Conservation (phyloP, 2,113 vertebrate genomes). For the Bos indicus region DNA sequence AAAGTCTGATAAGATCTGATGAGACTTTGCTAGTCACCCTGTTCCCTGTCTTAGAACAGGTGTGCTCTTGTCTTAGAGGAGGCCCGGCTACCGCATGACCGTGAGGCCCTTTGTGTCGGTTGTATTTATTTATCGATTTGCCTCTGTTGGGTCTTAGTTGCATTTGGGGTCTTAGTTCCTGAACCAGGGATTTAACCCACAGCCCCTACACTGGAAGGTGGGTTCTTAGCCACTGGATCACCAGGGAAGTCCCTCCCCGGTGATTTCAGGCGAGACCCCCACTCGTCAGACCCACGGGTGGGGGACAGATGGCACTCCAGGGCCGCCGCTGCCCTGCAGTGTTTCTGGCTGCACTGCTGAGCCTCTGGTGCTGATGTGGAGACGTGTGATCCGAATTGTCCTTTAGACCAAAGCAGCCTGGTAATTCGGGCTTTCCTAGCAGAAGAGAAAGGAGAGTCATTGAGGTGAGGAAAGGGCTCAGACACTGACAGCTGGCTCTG, state of each 20-base stretch:
- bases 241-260: not conserved
- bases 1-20: not conserved
- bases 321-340: too few species aligned
- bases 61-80: too few species aligned
- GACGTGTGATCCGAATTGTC: not conserved
- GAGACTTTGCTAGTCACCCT: not conserved
- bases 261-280: not conserved
- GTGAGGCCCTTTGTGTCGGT: not conserved
- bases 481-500: not conserved
- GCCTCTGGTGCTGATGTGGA: not conserved
- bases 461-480: not conserved
- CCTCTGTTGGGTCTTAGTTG: not conserved
- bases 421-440: not conserved
- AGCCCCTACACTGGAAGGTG: not conserved
- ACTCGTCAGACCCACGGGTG: not conserved
- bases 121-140: not conserved
- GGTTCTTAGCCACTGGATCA: not conserved
- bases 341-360: not conserved
- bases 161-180: not conserved
- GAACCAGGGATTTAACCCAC: not conserved
- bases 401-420: not conserved
- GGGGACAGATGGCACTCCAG: accelerated
- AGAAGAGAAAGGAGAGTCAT: not conserved
- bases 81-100: too few species aligned
- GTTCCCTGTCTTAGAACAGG: not conserved